A percentile compares a stretch with the other conserved stretches of the same genome.
Conservation (phyloP, 1,140 invertebrate genomes). For the Myzus persicae region DNA sequence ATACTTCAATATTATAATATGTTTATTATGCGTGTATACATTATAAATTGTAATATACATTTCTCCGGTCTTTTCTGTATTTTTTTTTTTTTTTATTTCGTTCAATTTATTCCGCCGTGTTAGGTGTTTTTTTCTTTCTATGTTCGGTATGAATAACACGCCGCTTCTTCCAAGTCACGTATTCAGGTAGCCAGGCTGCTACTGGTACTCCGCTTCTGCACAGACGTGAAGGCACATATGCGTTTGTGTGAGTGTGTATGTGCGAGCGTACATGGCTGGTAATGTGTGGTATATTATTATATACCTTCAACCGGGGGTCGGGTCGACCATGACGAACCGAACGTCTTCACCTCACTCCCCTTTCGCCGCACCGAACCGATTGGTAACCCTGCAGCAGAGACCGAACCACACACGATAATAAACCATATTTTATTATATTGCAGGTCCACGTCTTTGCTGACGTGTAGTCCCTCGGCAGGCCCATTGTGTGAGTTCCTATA, state of each 20-base stretch:
- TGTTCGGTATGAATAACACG: slow-evolving; percentile 39
- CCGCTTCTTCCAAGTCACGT: slow-evolving; percentile 47
- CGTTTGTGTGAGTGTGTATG: not conserved
- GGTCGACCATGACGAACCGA: slow-evolving; percentile 54
- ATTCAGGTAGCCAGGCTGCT: slow-evolving; percentile 49
- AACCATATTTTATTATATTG: slow-evolving; percentile 44
- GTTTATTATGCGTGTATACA: not conserved
- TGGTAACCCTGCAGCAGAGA: not conserved
- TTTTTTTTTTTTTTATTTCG: slow-evolving; percentile 8
- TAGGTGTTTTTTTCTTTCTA: slow-evolving; percentile 42
- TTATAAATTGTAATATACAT: not conserved
- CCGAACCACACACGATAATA: not conserved
- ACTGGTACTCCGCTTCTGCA: slow-evolving; percentile 35
- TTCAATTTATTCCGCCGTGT: slow-evolving; percentile 41
- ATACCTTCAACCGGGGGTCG: slow-evolving; percentile 25
- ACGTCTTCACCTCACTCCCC: slow-evolving; percentile 25
- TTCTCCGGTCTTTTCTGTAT: slow-evolving; percentile 1
- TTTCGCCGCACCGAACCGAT: not conserved
- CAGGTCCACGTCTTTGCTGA: slow-evolving; percentile 3
- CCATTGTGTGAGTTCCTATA: not conserved
- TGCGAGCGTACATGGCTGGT: not conserved
- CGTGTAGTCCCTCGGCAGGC: not conserved
- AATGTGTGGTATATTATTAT: not conserved
- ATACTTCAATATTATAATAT: not conserved
- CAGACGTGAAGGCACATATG: slow-evolving; percentile 37